These are phyloP conservation scores for Thunnus albacares DNA, from an alignment of 2,797 vertebrate species.

Conservation along the genomic window DNA sequence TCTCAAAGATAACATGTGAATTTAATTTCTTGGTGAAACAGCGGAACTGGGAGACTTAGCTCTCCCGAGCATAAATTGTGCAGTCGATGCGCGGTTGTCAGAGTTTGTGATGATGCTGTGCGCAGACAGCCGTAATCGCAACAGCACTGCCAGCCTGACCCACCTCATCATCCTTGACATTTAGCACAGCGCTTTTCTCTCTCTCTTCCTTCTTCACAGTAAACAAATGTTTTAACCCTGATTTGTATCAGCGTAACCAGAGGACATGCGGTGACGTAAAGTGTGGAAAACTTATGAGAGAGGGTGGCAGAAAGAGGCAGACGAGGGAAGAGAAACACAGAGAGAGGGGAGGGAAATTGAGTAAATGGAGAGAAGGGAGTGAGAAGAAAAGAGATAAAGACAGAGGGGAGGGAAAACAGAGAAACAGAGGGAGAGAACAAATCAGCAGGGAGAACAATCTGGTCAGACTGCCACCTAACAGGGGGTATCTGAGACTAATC, in stretches of 20 bases:
- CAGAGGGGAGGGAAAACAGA: conserved; percentile 23
- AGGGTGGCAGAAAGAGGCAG: neutral
- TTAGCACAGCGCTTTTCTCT: conserved; percentile 66
- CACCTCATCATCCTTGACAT: conserved; percentile 87
- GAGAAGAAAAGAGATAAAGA: conserved; percentile 18
- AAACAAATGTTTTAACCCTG: conserved; percentile 79
- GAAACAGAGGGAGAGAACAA: conserved; percentile 21
- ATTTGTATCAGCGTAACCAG: conserved; percentile 78
- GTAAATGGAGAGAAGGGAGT: neutral
- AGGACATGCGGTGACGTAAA: conserved; percentile 58
- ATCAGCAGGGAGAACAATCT: conserved; percentile 54
- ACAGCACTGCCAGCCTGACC: conserved; percentile 72
- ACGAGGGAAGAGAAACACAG: neutral
- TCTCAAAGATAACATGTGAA: conserved; percentile 73
- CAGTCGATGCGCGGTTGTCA: conserved; percentile 64
- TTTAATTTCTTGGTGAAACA: conserved; percentile 74
- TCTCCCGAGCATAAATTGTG: conserved; percentile 66
- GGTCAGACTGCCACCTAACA: conserved; percentile 74
- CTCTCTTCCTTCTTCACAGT: conserved; percentile 52
- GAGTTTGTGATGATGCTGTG: conserved; percentile 72
- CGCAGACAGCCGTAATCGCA: conserved; percentile 73
- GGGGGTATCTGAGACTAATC: conserved; percentile 80
- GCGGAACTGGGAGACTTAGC: conserved; percentile 57
- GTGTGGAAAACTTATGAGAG: conserved; percentile 52
- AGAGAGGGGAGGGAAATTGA: neutral